Evolutionary conservation across 2,113 vertebrate genomes (phyloP).

Genomic region (Cynoglossus semilaevis): DNA sequence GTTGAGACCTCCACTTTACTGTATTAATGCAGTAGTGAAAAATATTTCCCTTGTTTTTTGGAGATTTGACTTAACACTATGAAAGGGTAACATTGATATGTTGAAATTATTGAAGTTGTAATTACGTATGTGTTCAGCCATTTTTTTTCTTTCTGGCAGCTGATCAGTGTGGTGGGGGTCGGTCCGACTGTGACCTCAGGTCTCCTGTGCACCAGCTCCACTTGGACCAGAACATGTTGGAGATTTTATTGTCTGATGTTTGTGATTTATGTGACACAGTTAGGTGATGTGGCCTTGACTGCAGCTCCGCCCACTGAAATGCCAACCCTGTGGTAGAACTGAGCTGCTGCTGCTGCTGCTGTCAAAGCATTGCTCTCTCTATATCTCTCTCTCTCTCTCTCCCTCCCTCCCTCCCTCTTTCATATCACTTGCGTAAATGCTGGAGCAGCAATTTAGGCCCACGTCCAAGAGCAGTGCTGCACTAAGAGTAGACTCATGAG

Average conservation of each 20-base stretch:
- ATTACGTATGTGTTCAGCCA: too few relatives aligned
- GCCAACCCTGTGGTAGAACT: slow-evolving; percentile 49
- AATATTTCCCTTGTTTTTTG: too few relatives aligned
- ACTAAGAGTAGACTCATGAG: slow-evolving; percentile 73
- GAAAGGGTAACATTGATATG: too few relatives aligned
- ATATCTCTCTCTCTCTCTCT: slow-evolving; percentile 42
- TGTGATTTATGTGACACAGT: slow-evolving; percentile 57
- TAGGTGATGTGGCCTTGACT: slow-evolving; percentile 54
- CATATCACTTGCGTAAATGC: slow-evolving; percentile 68
- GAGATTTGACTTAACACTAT: too few relatives aligned
- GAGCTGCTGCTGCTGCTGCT: slow-evolving; percentile 32
- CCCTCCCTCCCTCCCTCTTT: slow-evolving; percentile 57
- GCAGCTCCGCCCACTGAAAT: slow-evolving; percentile 40
- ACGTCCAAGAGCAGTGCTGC: slow-evolving; percentile 63
- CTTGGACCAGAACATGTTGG: slow-evolving; percentile 39
- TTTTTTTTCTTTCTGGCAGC: too few relatives aligned
- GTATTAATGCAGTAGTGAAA: too few relatives aligned
- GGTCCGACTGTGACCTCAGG: slow-evolving; percentile 40
- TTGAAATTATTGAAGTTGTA: too few relatives aligned
- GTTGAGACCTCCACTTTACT: too few relatives aligned
- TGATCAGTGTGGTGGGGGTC: neutral
- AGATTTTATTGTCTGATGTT: slow-evolving; percentile 50
- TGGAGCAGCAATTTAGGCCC: slow-evolving; percentile 56
- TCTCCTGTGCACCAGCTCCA: slow-evolving; percentile 31
- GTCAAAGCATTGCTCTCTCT: slow-evolving; percentile 37